Evolutionary conservation across 1,140 invertebrate species (phyloP).

Genomic region (Drosophila trapezifrons): DNA sequence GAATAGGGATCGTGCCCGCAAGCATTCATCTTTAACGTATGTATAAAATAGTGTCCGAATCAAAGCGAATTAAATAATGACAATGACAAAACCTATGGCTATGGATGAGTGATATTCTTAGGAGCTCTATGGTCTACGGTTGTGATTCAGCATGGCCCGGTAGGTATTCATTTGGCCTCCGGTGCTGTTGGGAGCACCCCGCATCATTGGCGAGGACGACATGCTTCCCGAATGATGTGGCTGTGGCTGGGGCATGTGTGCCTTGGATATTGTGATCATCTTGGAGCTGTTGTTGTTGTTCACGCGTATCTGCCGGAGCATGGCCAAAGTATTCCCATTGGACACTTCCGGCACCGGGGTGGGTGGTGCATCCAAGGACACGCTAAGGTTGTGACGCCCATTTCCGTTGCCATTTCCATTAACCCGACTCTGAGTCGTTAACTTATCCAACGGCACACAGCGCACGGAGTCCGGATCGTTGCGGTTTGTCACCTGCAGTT

Average conservation of each 20-base stretch:
- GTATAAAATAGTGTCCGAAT: neutral
- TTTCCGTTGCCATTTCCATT: conserved; percentile 2
- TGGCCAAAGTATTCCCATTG: conserved; percentile 18
- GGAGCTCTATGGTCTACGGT: conserved; percentile 10
- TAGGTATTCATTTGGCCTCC: neutral
- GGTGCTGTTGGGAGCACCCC: neutral
- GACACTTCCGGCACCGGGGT: conserved; percentile 13
- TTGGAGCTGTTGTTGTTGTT: conserved; percentile 43
- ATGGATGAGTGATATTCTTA: conserved; percentile 1
- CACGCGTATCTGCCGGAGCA: conserved; percentile 47
- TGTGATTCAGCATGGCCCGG: conserved; percentile 2
- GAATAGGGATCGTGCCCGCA: conserved; percentile 7
- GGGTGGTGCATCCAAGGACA: neutral
- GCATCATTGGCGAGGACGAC: conserved; percentile 13
- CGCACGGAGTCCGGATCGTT: conserved; percentile 40
- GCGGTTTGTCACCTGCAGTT: conserved; percentile 27
- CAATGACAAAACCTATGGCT: conserved; percentile 11
- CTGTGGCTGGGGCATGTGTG: conserved; percentile 2
- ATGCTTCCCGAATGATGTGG: neutral
- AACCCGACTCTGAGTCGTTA: conserved; percentile 23
- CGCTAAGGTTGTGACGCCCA: neutral
- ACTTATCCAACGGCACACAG: conserved; percentile 60
- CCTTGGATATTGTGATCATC: conserved; percentile 27
- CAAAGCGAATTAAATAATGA: conserved; percentile 28
- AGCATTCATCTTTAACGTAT: conserved; percentile 14